Conservation (phyloP, 2,113 vertebrate species). For the Rhynchomys soricoides region DNA sequence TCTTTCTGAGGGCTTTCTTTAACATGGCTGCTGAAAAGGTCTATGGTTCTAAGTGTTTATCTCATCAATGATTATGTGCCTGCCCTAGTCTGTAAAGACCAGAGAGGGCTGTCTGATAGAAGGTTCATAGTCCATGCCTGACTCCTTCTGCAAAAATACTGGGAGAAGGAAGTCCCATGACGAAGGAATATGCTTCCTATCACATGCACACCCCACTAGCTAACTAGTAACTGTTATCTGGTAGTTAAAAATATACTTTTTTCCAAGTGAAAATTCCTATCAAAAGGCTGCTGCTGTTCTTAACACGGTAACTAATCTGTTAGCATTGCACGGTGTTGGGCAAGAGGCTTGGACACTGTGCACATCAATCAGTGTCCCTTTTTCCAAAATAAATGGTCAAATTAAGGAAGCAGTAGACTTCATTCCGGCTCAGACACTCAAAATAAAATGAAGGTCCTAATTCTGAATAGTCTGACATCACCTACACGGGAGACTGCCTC, state of each 20-base stretch:
- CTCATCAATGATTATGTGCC: background rate
- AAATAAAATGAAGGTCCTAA: background rate
- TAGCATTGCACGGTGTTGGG: background rate
- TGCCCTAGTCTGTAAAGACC: background rate
- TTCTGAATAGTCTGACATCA: background rate
- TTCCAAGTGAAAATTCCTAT: slow-evolving; percentile 28
- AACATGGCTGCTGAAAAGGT: background rate
- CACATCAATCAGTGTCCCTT: slow-evolving; percentile 15
- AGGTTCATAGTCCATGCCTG: too few relatives aligned
- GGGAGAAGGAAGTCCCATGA: background rate
- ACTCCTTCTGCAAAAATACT: background rate
- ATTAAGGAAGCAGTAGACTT: background rate
- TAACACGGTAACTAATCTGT: background rate
- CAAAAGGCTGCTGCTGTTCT: background rate
- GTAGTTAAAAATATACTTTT: background rate
- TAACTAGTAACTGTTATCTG: background rate
- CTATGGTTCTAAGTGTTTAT: background rate
- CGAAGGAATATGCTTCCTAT: background rate
- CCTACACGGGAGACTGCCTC: background rate
- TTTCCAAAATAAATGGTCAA: slow-evolving; percentile 25
- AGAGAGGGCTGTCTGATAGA: background rate
- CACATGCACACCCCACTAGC: background rate
- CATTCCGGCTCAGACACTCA: background rate
- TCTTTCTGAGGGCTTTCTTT: background rate
- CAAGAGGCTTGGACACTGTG: background rate